Base-by-base conservation (phyloP, 2,113 vertebrate genomes). In the Rhombomys opimus region DNA sequence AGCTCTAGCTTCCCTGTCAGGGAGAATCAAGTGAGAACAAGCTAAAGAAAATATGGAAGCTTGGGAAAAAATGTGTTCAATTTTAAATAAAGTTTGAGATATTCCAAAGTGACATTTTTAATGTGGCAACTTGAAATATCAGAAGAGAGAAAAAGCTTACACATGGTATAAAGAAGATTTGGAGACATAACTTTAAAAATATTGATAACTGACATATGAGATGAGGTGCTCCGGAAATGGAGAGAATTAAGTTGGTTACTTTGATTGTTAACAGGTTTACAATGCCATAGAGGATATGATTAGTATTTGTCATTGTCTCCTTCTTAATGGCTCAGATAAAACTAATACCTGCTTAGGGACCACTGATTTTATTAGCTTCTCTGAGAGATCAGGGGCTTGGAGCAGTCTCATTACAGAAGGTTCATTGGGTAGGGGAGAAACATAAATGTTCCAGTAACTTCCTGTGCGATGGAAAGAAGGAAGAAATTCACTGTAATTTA, bases 251-350 rank as follows among this genome's bases (percentile, higher is more conserved):
- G 10, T 41, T 85, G 88, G 41, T 78, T 57, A 35, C 4, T 85
- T 9, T 22, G 11, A 38, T 8, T 67, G 0, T 11, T 94, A 14
- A 46, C 93, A 13, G 10, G 18, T 87, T 88, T 80, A 38, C 22
- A 93, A 61, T 76, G 35, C 84, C 91, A 90, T 9, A 84, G 78
- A 87, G 18, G 20, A 68, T 54, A 30, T 80, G 35, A 76, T 63
- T 57, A 81, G 38, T 18, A 61, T 87, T 75, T 89, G 65, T 94
- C 23, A 41, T 73, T 65, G 4, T 50, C 14, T 67, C 17, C 23
- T 84, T 95, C 35, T 15, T 80, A n/a, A 46, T 84, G 81, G 20
- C 22, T 92, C 32, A 88, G 4, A 23, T 61, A 88, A 93, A 89
- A 85, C 32, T 80, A 82, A 84, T 11, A 87, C 10, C 5, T 67